Evolutionary conservation across 2,888 invertebrate genomes (phyloP).

Genomic region (Andrena praecox): DNA sequence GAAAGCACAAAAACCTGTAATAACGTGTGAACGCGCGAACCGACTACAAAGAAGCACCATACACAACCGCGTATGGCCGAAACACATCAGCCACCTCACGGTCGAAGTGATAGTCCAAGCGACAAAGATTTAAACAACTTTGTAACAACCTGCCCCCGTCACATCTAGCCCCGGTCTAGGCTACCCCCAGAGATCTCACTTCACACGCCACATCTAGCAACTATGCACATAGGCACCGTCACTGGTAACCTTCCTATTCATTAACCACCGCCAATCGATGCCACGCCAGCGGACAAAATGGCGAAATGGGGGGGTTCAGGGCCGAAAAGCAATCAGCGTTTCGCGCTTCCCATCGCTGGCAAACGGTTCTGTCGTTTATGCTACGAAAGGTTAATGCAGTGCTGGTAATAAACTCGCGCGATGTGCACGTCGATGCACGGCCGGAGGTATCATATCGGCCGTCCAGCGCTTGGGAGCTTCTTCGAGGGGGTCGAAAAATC

Average conservation of each 20-base stretch:
- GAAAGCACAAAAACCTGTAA: no score
- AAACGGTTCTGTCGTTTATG: slow-evolving; percentile 29
- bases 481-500: slow-evolving; percentile 42
- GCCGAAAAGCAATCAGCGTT: slow-evolving; percentile 23
- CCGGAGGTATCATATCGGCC: slow-evolving; percentile 25
- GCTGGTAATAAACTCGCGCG: slow-evolving; percentile 39
- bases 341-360: slow-evolving; percentile 8
- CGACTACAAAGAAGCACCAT: no score
- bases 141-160: no score
- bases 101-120: no score
- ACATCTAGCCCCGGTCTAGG: no score
- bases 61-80: no score
- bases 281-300: background rate
- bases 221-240: background rate
- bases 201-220: no score
- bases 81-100: no score
- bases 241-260: background rate
- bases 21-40: no score
- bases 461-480: background rate
- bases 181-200: no score
- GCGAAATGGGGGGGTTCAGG: background rate
- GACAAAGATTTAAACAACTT: no score
- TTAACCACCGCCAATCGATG: background rate
- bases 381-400: slow-evolving; percentile 45
- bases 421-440: background rate